These are phyloP conservation scores for Acanthosepion esculentum DNA, from an alignment of 2,888 invertebrate genomes.

Conservation along the genomic window DNA sequence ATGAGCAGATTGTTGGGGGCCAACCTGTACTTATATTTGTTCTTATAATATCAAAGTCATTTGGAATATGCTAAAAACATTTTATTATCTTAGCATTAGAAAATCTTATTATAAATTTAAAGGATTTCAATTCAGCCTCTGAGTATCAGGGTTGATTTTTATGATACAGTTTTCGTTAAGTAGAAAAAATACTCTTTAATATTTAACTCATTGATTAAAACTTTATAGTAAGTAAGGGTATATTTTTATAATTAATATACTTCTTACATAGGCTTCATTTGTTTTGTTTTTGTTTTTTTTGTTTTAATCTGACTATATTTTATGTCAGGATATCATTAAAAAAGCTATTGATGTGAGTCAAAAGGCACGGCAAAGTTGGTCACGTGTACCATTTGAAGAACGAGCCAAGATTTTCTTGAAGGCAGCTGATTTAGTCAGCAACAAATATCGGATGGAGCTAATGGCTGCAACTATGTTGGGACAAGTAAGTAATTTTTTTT, in stretches of 20 bases:
- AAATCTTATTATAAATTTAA: too few relatives aligned
- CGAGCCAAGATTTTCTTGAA: constrained; percentile 82
- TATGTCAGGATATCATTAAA: constrained; percentile 82
- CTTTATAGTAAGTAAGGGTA: too few relatives aligned
- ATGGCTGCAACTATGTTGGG: constrained; percentile 98
- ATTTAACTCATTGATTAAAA: too few relatives aligned
- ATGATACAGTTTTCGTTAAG: too few relatives aligned
- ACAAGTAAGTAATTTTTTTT: constrained; percentile 78
- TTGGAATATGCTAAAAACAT: too few relatives aligned
- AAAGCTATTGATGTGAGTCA: constrained; percentile 88
- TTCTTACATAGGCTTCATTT: neutral
- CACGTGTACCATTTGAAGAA: constrained; percentile 86
- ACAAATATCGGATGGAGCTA: constrained; percentile 88
- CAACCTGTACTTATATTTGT: too few relatives aligned
- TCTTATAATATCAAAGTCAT: too few relatives aligned
- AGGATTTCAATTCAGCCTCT: too few relatives aligned
- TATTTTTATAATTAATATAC: neutral
- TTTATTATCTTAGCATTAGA: too few relatives aligned
- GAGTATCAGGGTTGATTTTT: too few relatives aligned
- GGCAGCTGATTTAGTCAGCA: constrained; percentile 93
- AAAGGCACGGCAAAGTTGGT: constrained; percentile 90
- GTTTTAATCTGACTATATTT: neutral
- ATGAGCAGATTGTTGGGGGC: too few relatives aligned
- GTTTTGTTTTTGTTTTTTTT: neutral
- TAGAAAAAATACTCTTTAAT: too few relatives aligned